Evolutionary conservation across 2,888 invertebrate genomes (phyloP), one percentile per base, ranked within the genome.

Genomic region (Sphaerophoria taeniata): DNA sequence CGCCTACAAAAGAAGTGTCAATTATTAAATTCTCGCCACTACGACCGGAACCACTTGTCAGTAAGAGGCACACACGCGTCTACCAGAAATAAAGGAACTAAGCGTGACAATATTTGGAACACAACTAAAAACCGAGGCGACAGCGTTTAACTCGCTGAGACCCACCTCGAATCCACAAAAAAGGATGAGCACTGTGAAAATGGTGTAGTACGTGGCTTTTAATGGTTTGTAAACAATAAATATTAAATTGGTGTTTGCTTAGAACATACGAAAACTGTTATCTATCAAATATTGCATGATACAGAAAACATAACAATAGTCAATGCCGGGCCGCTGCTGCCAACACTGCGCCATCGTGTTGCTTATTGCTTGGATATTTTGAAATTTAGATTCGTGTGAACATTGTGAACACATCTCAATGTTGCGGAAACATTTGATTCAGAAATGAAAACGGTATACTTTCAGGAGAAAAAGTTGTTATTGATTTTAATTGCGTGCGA

Each of bases 181-280:
- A 55, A 43, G 60, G 6, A 43, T 34, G 47, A 47, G 9, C 3
- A 14, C 0, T 11, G 12, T n/a, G 7, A n/a, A 16, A 33, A 12
- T 49, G n/a, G 6, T 47, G 24, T 24, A 24, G 24, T 24, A 24
- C 2, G 24, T 24, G 24, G 24, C 47, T 63, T 63, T 14, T 45
- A 63, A 63, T 65, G 6, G 49, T 34, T 65, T 14, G 49, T 49
- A 49, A 56, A 36, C 56, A 56, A 6, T 12, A 12, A 24, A 43
- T n/a, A 49, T 36, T 31, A 33, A 45, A 6, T 3, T n/a, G n/a
- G 9, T 45, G 61, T 61, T 31, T 61, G 33, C 45, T 61, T 61
- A 31, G 31, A 31, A 43, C 16, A 6, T 7, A 36, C 2, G 4
- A 16, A 47, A 49, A 16, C 3, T 12, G 31, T 65, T 65, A 65